Evolutionary conservation across 2,113 vertebrate genomes (phyloP).

Genomic region (Indicator maculatus): DNA sequence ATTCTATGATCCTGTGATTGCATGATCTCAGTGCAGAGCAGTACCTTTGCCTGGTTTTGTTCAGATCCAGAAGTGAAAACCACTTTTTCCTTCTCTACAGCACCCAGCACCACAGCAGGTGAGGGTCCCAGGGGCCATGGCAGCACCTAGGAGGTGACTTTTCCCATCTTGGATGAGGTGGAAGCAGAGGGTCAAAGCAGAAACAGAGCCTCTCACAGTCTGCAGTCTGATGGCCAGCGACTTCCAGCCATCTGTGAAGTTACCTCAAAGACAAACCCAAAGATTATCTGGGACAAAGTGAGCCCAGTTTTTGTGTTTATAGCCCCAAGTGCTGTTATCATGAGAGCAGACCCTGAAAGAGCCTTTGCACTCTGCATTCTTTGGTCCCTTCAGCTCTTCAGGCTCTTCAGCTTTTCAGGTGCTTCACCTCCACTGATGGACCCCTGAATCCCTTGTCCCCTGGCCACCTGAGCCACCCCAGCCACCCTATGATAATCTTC

Average conservation of each 20-base stretch:
- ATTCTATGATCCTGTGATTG: no score
- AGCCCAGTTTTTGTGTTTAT: neutral
- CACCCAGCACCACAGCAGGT: neutral
- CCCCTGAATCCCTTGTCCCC: neutral
- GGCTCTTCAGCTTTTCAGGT: neutral
- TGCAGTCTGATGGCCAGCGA: fast-evolving
- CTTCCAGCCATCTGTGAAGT: neutral
- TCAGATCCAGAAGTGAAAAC: neutral
- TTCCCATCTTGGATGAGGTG: neutral
- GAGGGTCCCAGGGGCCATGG: neutral
- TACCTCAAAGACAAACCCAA: neutral
- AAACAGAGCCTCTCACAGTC: neutral
- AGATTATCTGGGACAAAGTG: neutral
- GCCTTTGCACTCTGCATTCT: neutral
- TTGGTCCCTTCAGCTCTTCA: neutral
- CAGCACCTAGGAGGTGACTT: neutral
- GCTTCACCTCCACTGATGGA: neutral
- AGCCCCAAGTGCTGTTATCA: neutral
- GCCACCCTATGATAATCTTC: neutral
- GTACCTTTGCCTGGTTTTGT: neutral
- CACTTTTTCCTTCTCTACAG: neutral
- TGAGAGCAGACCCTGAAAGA: neutral
- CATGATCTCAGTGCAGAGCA: neutral
- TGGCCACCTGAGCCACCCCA: neutral
- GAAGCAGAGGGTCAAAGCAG: neutral